Percentiles rank a stretch among this genome's conserved stretches.
Evolutionary conservation across 2,113 vertebrate species (phyloP).

Genomic region (Holacanthus passer): DNA sequence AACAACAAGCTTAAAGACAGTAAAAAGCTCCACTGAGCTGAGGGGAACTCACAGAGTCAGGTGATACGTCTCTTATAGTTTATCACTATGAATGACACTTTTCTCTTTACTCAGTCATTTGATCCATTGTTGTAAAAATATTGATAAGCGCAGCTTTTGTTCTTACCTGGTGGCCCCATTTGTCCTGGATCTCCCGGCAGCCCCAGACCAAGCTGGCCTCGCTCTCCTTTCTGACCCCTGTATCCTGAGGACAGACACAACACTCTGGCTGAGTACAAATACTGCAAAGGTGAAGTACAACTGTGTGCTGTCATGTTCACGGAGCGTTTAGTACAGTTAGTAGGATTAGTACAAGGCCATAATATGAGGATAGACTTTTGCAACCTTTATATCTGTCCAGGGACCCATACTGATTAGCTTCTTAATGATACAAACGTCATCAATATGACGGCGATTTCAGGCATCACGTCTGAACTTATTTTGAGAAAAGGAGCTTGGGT

Average conservation of each 20-base stretch:
- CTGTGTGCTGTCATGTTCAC: background rate
- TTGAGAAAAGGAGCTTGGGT: constrained; percentile 45
- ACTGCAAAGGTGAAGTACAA: background rate
- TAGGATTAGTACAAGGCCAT: constrained; percentile 64
- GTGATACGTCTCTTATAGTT: background rate
- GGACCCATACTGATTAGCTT: constrained; percentile 29
- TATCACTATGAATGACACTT: background rate
- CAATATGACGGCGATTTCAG: constrained; percentile 22
- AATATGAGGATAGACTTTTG: constrained; percentile 27
- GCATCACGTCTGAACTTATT: constrained; percentile 47
- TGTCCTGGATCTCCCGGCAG: constrained; percentile 91
- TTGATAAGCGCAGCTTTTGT: background rate
- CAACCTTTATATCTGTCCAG: constrained; percentile 34
- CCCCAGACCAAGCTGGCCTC: constrained; percentile 95
- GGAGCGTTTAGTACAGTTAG: constrained; percentile 51
- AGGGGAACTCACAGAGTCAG: background rate
- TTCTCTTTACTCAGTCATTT: background rate
- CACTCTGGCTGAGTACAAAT: constrained; percentile 47
- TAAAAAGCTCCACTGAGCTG: background rate
- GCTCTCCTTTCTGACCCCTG: constrained; percentile 97
- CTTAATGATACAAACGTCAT: constrained; percentile 42
- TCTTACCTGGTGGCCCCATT: constrained; percentile 90
- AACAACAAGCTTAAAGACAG: background rate
- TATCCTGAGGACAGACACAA: constrained; percentile 89
- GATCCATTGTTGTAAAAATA: background rate